phyloP scores from a whole-genome alignment of 2,797 vertebrate genomes.

The Cyprinodon diabolis region DNA sequence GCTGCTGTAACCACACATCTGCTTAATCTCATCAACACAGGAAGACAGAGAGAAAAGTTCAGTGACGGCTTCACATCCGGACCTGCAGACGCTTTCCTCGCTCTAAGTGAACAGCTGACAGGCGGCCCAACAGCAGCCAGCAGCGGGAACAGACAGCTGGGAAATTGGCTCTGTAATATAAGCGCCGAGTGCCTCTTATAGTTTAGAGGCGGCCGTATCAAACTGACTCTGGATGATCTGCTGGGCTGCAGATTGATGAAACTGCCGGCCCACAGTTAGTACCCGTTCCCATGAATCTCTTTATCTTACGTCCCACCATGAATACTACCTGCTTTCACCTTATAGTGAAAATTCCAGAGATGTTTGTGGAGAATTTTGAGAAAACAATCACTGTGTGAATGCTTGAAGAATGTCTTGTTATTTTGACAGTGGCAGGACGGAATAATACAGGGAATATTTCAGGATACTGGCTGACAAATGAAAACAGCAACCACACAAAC shows the following conservation, averaged over 20 bases:
- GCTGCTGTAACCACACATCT: slow-evolving; percentile 4
- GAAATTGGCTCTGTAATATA: slow-evolving; percentile 56
- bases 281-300: neutral
- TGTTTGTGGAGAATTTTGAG: neutral
- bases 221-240: slow-evolving; percentile 27
- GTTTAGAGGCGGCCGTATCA: slow-evolving; percentile 48
- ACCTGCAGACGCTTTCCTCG: neutral
- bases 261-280: neutral
- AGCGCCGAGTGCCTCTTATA: slow-evolving; percentile 42
- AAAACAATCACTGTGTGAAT: neutral
- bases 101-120: slow-evolving; percentile 58
- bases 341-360: too few species aligned
- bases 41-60: slow-evolving; percentile 10
- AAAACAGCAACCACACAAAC: slow-evolving; percentile 26
- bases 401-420: neutral
- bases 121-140: slow-evolving; percentile 22
- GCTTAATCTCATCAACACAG: slow-evolving; percentile 32
- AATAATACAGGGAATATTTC: slow-evolving; percentile 32
- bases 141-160: slow-evolving; percentile 57
- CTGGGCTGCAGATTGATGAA: neutral
- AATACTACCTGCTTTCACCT: neutral
- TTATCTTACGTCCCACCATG: neutral
- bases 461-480: slow-evolving; percentile 21
- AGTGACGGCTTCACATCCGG: slow-evolving; percentile 2
- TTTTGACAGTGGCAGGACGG: slow-evolving; percentile 8